Percentiles rank a stretch among this genome's conserved stretches.
These are phyloP conservation scores for Bradypodion pumilum DNA, from an alignment of 2,797 vertebrate genomes.

Conservation along the genomic window DNA sequence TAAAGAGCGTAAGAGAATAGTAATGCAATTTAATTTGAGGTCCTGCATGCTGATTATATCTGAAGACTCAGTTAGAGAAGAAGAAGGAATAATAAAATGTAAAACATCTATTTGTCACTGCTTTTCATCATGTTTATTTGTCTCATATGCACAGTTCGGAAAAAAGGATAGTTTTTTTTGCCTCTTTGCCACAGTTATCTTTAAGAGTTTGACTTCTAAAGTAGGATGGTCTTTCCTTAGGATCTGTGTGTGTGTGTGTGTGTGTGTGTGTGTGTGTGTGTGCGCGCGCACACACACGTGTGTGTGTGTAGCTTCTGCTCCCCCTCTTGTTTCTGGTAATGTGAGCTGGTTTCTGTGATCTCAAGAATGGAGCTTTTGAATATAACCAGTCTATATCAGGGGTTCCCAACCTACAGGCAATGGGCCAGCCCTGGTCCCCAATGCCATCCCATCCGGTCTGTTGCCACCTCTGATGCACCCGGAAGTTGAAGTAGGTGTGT, in stretches of 20 bases:
- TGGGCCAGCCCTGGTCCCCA: no score
- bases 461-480: no score
- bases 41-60: conserved; percentile 6
- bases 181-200: background rate
- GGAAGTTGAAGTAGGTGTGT: no score
- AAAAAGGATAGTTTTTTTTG: conserved; percentile 19
- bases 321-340: no score
- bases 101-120: conserved; percentile 29
- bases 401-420: no score
- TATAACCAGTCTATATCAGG: no score
- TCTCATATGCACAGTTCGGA: conserved; percentile 5
- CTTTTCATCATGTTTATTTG: conserved; percentile 32
- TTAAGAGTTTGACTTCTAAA: background rate
- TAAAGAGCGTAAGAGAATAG: conserved; percentile 6
- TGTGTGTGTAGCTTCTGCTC: no score
- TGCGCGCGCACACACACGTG: no score
- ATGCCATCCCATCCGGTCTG: no score
- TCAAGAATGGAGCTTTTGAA: background rate
- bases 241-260: background rate
- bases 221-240: background rate
- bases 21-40: conserved; percentile 50
- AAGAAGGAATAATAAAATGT: conserved; percentile 55
- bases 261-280: no score
- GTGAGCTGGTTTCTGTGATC: no score
- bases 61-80: conserved; percentile 35